Evolutionary conservation across 1,140 invertebrate species (phyloP), one percentile per base, ranked within the genome.

Genomic region (Drosophila kohkoa): DNA sequence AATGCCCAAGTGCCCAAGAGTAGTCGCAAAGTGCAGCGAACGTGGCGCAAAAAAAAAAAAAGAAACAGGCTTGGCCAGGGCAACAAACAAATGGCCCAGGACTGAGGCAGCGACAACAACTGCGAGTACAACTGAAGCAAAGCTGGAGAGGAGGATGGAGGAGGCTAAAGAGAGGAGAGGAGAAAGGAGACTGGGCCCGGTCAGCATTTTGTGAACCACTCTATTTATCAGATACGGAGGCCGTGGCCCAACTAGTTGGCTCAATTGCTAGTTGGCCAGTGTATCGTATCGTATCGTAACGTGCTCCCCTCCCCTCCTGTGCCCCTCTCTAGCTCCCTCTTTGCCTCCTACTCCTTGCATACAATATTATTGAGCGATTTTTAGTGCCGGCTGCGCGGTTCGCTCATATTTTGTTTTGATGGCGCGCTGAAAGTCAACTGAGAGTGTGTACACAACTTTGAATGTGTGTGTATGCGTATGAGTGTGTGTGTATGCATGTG

Each of bases 141-240:
- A n/a, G 52, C 32, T 52, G 58, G 64, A 38, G 10, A 38, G 35
- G 7, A 10, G 35, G 35, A 38, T 7, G 5, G 5, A 11, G 35
- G 35, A 10, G 8, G 35, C 7, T 10, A 32, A 8, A 32, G 30
- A 7, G 30, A 8, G 30, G 30, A 32, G 30, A 8, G 11, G 32
- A 20, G 58, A 45, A 32, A 38, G 45, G 28, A 28, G 52, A 28
- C 51, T 62, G 45, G 67, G 46, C 60, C 55, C 72, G 77, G 80
- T 77, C 86, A 89, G 86, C 85, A 89, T 89, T 89, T 89, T 89
- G 86, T 89, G 86, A 90, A 90, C 85, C 86, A 89, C 85, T 89
- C 85, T 89, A 89, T 89, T 89, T 89, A 89, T 89, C 85, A 90
- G 85, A 89, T 89, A 81, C 70, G 59, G 72, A 46, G 63, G 71